These are phyloP conservation scores for Novumbra hubbsi DNA, from an alignment of 2,797 vertebrate genomes.

Conservation along the genomic window DNA sequence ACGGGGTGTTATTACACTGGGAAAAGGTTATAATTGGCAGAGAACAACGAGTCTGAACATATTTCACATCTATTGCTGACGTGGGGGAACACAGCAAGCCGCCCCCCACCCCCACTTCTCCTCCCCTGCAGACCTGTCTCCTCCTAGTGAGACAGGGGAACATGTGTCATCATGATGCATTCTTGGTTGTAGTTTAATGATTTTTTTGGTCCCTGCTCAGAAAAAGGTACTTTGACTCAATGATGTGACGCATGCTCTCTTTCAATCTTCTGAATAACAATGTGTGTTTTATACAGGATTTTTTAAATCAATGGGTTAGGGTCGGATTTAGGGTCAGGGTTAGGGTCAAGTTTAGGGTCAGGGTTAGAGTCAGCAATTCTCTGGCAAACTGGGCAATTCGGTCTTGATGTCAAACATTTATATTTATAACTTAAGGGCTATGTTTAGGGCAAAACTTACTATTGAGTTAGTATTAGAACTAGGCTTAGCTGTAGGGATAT, in stretches of 20 bases:
- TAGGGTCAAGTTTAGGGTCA: too few species aligned
- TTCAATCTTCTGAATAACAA: background rate
- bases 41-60: constrained; percentile 61
- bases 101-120: background rate
- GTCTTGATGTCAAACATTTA: too few species aligned
- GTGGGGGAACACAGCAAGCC: background rate
- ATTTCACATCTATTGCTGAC: constrained; percentile 43
- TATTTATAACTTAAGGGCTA: too few species aligned
- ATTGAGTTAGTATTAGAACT: too few species aligned
- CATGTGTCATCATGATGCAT: constrained; percentile 14
- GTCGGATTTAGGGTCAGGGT: too few species aligned
- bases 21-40: constrained; percentile 57
- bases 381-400: too few species aligned
- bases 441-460: too few species aligned
- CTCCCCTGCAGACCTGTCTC: background rate
- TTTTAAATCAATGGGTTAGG: too few species aligned
- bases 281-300: background rate
- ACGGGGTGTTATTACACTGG: constrained; percentile 63
- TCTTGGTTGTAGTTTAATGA: constrained; percentile 22
- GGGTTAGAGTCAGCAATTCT: too few species aligned
- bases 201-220: constrained; percentile 6
- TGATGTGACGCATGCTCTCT: constrained; percentile 8
- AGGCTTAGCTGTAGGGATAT: too few species aligned
- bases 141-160: constrained; percentile 14
- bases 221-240: constrained; percentile 6